Conservation (phyloP, 2,888 invertebrate species). For the Orgyia antiqua region DNA sequence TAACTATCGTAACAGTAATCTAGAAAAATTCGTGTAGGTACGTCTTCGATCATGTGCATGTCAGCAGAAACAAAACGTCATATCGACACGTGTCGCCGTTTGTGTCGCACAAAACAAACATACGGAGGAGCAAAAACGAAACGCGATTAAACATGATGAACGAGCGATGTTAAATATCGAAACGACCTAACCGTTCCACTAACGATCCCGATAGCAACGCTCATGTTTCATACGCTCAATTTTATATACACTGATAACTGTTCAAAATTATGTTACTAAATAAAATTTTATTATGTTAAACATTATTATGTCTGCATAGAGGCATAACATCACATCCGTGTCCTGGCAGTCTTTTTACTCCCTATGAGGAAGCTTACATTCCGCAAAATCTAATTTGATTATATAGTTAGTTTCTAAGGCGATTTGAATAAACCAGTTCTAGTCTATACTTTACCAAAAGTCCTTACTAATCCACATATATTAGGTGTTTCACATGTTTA, state of each 20-base stretch:
- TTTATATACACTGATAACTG: conserved; percentile 47
- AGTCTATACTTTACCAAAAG: no score
- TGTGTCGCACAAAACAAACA: conserved; percentile 33
- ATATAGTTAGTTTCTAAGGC: no score
- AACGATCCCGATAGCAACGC: conserved; percentile 52
- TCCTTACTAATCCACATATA: no score
- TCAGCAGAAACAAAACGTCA: conserved; percentile 44
- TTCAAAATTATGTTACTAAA: conserved; percentile 26
- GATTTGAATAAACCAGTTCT: no score
- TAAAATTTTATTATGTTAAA: conserved; percentile 16
- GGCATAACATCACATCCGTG: no score
- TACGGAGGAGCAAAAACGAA: conserved; percentile 39
- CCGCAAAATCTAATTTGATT: no score
- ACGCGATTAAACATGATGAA: conserved; percentile 61
- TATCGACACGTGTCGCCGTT: conserved; percentile 46
- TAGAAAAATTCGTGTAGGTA: conserved; percentile 29
- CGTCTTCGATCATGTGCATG: conserved; percentile 43
- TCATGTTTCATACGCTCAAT: conserved; percentile 47
- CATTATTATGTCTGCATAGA: no score
- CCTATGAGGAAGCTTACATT: no score
- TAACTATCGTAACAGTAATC: conserved; percentile 18
- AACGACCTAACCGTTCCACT: conserved; percentile 56
- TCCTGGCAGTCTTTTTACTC: no score
- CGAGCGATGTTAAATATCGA: conserved; percentile 53
- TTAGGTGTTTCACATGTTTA: no score